These are phyloP conservation scores for Hiodon tergisus DNA, from an alignment of 2,113 vertebrate genomes.

Conservation along the genomic window DNA sequence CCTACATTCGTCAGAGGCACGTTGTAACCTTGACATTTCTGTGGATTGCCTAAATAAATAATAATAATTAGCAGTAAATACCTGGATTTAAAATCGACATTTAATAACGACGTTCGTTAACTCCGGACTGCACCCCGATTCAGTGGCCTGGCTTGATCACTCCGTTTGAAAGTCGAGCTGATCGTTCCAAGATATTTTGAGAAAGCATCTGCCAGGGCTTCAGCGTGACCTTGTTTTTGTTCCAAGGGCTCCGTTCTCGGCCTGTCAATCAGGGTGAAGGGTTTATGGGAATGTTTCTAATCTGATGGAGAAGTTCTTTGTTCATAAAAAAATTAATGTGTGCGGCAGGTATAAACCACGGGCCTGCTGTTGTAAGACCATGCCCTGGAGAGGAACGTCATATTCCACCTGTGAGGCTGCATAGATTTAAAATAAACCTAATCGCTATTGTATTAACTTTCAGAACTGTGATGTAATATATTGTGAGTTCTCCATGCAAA, in stretches of 20 bases:
- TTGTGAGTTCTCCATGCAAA: neutral
- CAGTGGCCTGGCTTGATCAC: slow-evolving; percentile 22
- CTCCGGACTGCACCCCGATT: slow-evolving; percentile 4
- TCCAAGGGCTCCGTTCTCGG: slow-evolving; percentile 25
- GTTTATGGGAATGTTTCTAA: slow-evolving; percentile 17
- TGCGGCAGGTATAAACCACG: slow-evolving; percentile 1
- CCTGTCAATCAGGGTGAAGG: slow-evolving; percentile 22
- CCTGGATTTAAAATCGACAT: slow-evolving; percentile 12
- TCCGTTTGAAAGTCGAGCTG: slow-evolving; percentile 18
- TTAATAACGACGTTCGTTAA: slow-evolving; percentile 2
- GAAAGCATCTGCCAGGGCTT: slow-evolving; percentile 20
- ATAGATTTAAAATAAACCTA: neutral
- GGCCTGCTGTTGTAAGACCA: neutral
- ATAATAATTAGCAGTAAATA: neutral
- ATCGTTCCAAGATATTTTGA: slow-evolving; percentile 24
- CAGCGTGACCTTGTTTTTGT: slow-evolving; percentile 30
- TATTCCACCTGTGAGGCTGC: neutral
- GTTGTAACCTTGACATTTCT: slow-evolving; percentile 18
- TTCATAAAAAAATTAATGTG: slow-evolving; percentile 13
- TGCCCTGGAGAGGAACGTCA: neutral
- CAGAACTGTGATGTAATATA: slow-evolving; percentile 4
- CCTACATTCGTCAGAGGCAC: slow-evolving; percentile 21
- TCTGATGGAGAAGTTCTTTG: neutral
- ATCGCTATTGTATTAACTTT: neutral
- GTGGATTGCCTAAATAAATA: neutral